Conservation (phyloP, 2,888 invertebrate genomes). For the Eudasyphora cyanicolor region DNA sequence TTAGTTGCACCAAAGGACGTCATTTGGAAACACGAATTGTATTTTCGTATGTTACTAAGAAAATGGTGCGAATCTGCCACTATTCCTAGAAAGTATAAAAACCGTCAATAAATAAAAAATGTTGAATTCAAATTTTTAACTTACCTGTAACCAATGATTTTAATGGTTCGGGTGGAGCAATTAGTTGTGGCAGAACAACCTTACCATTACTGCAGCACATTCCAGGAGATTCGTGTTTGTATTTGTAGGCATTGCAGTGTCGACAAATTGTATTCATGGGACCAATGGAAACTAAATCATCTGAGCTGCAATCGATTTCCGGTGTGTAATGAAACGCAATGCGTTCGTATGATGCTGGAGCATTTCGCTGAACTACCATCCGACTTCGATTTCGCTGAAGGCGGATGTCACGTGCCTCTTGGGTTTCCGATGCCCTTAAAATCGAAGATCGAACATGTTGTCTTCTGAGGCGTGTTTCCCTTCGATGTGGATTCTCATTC, state of each 20-base stretch:
- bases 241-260: conserved; percentile 16
- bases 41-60: conserved; percentile 19
- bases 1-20: conserved; percentile 41
- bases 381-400: no score
- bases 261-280: not conserved
- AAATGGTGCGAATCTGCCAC: not conserved
- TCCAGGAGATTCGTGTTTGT: conserved; percentile 10
- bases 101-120: no score
- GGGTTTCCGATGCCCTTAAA: not conserved
- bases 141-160: not conserved
- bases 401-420: not conserved
- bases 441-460: not conserved
- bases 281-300: conserved; percentile 6
- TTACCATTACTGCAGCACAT: conserved; percentile 17
- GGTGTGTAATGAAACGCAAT: not conserved
- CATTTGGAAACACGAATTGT: conserved; percentile 44
- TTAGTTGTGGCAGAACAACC: conserved; percentile 11
- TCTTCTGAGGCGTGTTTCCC: not conserved
- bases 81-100: not conserved
- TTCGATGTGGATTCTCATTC: not conserved
- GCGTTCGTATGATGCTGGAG: not conserved
- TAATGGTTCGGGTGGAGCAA: not conserved
- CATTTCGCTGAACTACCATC: not conserved
- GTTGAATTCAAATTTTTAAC: no score
- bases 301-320: conserved; percentile 18